Percentiles rank a stretch among this genome's conserved stretches.
These are phyloP conservation scores for Atrichornis clamosus DNA, from an alignment of 2,113 vertebrate genomes.

Conservation along the genomic window DNA sequence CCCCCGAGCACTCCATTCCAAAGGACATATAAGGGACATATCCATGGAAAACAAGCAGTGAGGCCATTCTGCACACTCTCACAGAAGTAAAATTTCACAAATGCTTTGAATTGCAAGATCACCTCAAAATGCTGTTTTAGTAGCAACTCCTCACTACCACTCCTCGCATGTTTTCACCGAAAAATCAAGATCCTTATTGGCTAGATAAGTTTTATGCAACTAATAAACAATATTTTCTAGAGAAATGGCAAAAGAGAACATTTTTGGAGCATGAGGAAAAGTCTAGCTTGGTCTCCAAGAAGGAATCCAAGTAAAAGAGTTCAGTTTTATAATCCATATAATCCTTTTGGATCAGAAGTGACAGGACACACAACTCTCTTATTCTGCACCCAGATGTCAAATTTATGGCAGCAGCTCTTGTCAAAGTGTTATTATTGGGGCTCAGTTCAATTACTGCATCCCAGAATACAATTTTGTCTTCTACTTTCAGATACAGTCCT, in stretches of 20 bases:
- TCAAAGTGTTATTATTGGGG: neutral
- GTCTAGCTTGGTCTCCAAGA: neutral
- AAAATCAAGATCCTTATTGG: neutral
- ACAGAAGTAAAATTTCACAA: neutral
- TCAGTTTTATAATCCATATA: neutral
- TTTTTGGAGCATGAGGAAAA: neutral
- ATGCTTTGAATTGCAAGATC: neutral
- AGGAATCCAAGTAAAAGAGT: neutral
- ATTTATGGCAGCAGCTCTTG: neutral
- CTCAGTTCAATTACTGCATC: neutral
- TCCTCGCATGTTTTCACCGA: neutral
- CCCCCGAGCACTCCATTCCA: neutral
- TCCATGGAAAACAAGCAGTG: accelerated
- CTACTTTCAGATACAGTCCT: neutral
- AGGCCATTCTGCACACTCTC: accelerated
- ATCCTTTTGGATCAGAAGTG: neutral
- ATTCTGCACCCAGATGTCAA: neutral
- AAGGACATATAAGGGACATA: neutral
- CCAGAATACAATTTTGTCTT: neutral
- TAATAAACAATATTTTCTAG: neutral
- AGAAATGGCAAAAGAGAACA: neutral
- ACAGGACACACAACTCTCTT: neutral
- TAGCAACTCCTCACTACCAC: neutral
- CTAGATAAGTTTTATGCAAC: neutral
- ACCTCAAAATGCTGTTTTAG: neutral